phyloP scores from a whole-genome alignment of 2,888 invertebrate species.

The Pardosa pseudoannulata region DNA sequence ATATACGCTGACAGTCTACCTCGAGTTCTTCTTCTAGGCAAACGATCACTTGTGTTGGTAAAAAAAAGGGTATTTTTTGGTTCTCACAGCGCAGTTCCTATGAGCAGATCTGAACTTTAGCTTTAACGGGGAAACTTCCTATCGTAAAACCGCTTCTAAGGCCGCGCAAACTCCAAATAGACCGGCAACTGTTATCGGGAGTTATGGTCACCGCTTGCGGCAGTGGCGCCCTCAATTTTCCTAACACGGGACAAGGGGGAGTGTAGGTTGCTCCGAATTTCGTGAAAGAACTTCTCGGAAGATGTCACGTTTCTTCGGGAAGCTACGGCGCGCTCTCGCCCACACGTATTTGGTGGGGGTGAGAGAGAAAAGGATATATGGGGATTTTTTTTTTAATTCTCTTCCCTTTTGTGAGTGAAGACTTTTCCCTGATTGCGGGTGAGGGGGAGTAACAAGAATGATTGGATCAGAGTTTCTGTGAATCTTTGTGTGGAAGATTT shows the following conservation, averaged over 20 bases:
- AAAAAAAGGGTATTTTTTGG: background rate
- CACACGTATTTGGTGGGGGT: constrained; percentile 20
- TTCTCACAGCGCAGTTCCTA: too few relatives aligned
- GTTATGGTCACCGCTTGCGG: background rate
- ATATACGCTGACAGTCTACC: too few relatives aligned
- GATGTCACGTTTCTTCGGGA: constrained; percentile 29
- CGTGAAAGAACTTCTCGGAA: constrained; percentile 41
- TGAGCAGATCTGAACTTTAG: background rate
- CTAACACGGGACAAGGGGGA: constrained; percentile 2
- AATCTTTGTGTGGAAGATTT: background rate
- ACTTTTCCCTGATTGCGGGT: constrained; percentile 14
- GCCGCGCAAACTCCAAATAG: background rate
- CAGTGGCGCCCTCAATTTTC: constrained; percentile 23
- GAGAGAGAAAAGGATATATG: background rate
- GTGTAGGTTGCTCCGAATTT: constrained; percentile 9
- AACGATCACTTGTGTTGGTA: too few relatives aligned
- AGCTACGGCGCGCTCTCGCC: constrained; percentile 17
- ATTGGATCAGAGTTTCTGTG: background rate
- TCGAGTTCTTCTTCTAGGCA: too few relatives aligned
- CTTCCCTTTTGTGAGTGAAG: background rate
- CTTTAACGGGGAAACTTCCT: background rate
- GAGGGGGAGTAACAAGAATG: background rate
- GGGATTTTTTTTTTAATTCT: background rate
- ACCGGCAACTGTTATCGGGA: background rate
- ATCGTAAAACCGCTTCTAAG: background rate